Percentiles rank a stretch among this genome's conserved stretches.
phyloP scores from a whole-genome alignment of 2,113 vertebrate genomes.

The Ceyx margarethae region DNA sequence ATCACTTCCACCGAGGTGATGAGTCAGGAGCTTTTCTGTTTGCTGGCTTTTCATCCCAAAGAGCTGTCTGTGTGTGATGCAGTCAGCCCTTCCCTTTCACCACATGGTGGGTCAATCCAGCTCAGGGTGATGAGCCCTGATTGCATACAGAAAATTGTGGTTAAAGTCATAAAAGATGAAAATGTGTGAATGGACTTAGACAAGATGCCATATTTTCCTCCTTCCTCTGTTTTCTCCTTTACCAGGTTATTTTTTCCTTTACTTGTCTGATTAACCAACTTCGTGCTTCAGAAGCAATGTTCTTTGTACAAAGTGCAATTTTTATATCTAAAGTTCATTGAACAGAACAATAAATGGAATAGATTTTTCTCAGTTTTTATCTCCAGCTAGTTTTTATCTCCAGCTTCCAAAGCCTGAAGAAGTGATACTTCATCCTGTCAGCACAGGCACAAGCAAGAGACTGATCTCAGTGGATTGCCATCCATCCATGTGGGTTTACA shows the following conservation, averaged over 20 bases:
- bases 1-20: background rate
- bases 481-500: background rate
- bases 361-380: background rate
- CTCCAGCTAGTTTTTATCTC: background rate
- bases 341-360: background rate
- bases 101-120: background rate
- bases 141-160: background rate
- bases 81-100: background rate
- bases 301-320: background rate
- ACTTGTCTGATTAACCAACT: background rate
- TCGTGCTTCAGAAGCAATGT: background rate
- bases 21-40: background rate
- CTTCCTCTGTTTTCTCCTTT: background rate
- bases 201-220: background rate
- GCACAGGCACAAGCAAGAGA: background rate
- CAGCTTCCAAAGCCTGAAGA: background rate
- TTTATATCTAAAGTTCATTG: background rate
- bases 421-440: background rate
- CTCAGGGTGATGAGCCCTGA: background rate
- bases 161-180: background rate
- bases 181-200: background rate
- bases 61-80: background rate
- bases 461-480: background rate
- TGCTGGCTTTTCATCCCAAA: background rate
- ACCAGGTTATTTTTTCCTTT: background rate